A percentile compares a stretch with the other conserved stretches of the same genome.
Conservation (phyloP, 2,797 vertebrate species). For the Erethizon dorsatum region DNA sequence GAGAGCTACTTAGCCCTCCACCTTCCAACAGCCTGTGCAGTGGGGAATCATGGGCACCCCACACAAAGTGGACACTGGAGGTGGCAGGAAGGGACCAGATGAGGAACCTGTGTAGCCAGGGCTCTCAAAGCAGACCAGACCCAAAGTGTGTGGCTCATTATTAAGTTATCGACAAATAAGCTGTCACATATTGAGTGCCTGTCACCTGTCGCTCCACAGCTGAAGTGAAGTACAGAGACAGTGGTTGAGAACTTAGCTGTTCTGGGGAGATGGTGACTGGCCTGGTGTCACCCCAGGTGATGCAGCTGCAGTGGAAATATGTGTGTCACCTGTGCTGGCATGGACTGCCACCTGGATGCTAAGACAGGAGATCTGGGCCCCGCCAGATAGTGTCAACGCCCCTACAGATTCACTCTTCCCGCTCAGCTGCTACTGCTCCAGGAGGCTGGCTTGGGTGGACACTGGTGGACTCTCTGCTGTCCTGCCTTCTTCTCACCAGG, state of each 20-base stretch:
- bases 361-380: neutral
- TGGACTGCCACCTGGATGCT: neutral
- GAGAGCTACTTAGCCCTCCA: too few relatives aligned
- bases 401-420: too few relatives aligned
- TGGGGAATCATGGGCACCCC: neutral
- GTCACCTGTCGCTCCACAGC: neutral
- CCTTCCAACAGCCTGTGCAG: neutral
- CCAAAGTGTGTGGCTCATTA: neutral
- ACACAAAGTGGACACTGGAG: neutral
- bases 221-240: neutral
- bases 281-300: neutral
- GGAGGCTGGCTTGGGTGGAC: neutral
- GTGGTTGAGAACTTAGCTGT: neutral
- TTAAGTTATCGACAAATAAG: neutral
- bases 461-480: neutral
- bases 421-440: too few relatives aligned
- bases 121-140: neutral
- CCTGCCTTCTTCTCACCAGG: neutral
- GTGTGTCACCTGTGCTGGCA: neutral
- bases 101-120: neutral
- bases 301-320: neutral
- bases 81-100: neutral
- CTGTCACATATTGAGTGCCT: neutral
- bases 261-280: neutral
- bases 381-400: rapidly evolving